These are phyloP conservation scores for Xestia sexstrigata DNA, from an alignment of 2,888 invertebrate genomes.

Conservation along the genomic window DNA sequence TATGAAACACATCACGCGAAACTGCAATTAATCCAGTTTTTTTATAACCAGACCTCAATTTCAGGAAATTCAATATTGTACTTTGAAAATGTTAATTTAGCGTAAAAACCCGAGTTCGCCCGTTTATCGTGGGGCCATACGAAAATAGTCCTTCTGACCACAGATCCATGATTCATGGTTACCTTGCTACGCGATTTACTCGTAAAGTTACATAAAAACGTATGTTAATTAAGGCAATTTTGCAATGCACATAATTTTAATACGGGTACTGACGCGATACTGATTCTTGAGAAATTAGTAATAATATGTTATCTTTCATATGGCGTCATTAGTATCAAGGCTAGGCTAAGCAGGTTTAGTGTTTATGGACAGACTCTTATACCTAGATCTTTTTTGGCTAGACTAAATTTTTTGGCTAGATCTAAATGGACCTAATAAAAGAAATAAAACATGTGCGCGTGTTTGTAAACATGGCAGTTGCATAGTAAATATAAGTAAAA, in stretches of 20 bases:
- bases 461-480: constrained; percentile 7
- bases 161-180: constrained; percentile 66
- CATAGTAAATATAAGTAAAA: constrained; percentile 14
- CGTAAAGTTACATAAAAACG: constrained; percentile 70
- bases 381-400: constrained; percentile 6
- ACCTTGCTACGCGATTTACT: constrained; percentile 72
- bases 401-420: not conserved
- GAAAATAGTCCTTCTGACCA: constrained; percentile 65
- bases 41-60: constrained; percentile 36
- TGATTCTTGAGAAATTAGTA: constrained; percentile 73
- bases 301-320: constrained; percentile 63
- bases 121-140: constrained; percentile 65
- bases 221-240: constrained; percentile 75
- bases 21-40: constrained; percentile 13
- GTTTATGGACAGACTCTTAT: constrained; percentile 8
- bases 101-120: constrained; percentile 57
- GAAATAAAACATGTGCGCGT: not conserved
- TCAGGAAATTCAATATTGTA: constrained; percentile 45
- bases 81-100: constrained; percentile 40
- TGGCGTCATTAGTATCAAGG: constrained; percentile 66
- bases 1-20: constrained; percentile 25
- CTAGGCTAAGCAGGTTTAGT: constrained; percentile 33
- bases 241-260: constrained; percentile 66
- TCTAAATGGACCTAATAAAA: not conserved
- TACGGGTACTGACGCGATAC: constrained; percentile 67